Evolutionary conservation across 2,113 vertebrate species (phyloP), one percentile per base, ranked within the genome.

Genomic region (Cardinalis cardinalis): DNA sequence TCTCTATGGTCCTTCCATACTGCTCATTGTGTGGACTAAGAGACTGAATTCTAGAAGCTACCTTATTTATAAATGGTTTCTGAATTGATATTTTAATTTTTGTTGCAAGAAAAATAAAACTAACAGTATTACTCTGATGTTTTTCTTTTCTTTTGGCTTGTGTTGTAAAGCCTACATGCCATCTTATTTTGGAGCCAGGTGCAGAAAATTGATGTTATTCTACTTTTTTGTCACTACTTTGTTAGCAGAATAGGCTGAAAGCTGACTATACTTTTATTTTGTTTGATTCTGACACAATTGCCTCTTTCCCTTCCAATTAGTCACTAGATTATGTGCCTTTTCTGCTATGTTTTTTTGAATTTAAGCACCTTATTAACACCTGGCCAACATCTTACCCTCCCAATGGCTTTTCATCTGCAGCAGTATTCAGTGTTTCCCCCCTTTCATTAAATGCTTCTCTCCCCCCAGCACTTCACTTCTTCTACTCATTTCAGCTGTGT

Each of bases 401-500:
- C 69, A 63, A 12, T 1, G 2, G 66, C 48, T 84, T 85, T 73
- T 83, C 48, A 12, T 63, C 14, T 21, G 25, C 25, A 6, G 32
- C 79, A 80, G 68, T 83, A 92, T 79, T 85, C 84, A 44, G n/a
- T 70, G 38, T 34, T 84, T 82, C 26, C n/a, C 60, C 31, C 18
- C 6, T 73, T 84, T 92, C 74, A 82, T 89, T 82, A 90, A 90
- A 73, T 0, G 12, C 52, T 73, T 56, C 81, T 87, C 28, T 68
- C 46, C 36, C 61, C 53, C 61, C 49, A 58, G 77, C 66, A 12
- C 56, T 82, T 79, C 77, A 51, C 14, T 56, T 79, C 81, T 85
- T 82, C 81, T 85, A 63, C 92, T 92, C 90, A 64, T 92, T 90
- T 93, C 87, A 76, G 88, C 88, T 77, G 15, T 90, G 88, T 52